A percentile compares a stretch with the other conserved stretches of the same genome.
phyloP scores from a whole-genome alignment of 2,113 vertebrate genomes.

The Gymnorhina tibicen region DNA sequence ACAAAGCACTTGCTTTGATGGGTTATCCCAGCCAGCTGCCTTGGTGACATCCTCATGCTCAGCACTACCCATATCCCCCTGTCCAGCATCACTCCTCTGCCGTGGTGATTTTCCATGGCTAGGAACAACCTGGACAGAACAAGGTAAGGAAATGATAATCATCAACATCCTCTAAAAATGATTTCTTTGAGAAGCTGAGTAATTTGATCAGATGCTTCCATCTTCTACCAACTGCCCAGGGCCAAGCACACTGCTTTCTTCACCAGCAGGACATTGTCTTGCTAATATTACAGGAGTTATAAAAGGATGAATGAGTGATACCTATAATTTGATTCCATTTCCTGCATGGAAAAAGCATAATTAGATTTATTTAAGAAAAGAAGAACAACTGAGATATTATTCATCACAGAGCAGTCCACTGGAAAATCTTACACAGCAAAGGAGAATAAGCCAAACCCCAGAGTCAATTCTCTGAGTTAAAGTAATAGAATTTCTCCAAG shows the following conservation, averaged over 20 bases:
- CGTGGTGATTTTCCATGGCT: neutral
- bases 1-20: neutral
- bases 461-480: neutral
- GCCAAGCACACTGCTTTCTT: neutral
- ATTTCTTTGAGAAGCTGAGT: neutral
- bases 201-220: neutral
- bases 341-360: neutral
- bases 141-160: neutral
- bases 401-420: neutral
- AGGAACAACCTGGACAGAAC: neutral
- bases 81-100: neutral
- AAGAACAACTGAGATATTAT: slow-evolving; percentile 12
- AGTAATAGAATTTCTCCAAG: slow-evolving; percentile 10
- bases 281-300: neutral
- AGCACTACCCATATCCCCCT: neutral
- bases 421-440: neutral
- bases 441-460: neutral
- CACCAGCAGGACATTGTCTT: neutral
- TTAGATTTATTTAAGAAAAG: slow-evolving; percentile 33
- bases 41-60: neutral
- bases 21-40: neutral
- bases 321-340: slow-evolving; percentile 40
- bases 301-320: slow-evolving; percentile 24
- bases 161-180: neutral
- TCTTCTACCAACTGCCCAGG: neutral